phyloP scores from a whole-genome alignment of 2,888 invertebrate genomes.

The Boloria euphrosyne region DNA sequence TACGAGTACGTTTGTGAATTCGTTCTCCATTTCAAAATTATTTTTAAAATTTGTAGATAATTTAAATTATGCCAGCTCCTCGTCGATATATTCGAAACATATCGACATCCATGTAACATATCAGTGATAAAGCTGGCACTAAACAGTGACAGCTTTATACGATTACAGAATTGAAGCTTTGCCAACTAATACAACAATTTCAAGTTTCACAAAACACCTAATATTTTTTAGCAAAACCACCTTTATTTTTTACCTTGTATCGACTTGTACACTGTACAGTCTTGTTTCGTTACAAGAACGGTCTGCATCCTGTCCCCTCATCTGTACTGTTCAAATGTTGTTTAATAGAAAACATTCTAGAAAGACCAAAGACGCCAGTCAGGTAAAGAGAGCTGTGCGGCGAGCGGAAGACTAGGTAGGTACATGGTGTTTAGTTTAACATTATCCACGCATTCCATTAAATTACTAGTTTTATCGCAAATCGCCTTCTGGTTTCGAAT shows the following conservation, averaged over 20 bases:
- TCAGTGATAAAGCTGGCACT: neutral
- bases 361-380: slow-evolving; percentile 6
- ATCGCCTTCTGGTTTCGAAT: slow-evolving; percentile 46
- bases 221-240: too few relatives aligned
- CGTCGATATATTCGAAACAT: neutral
- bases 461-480: slow-evolving; percentile 50
- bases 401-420: slow-evolving; percentile 24
- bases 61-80: neutral
- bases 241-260: too few relatives aligned
- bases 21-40: too few relatives aligned
- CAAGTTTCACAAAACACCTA: slow-evolving; percentile 3
- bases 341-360: slow-evolving; percentile 4
- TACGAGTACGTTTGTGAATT: too few relatives aligned
- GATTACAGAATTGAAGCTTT: neutral
- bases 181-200: slow-evolving; percentile 10
- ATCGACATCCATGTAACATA: too few relatives aligned
- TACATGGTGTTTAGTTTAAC: slow-evolving; percentile 50
- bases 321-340: neutral
- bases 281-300: too few relatives aligned
- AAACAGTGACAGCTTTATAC: neutral
- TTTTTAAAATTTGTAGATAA: neutral
- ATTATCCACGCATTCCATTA: slow-evolving; percentile 55
- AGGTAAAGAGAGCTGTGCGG: slow-evolving; percentile 15
- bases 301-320: too few relatives aligned
- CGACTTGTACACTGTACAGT: too few relatives aligned